Conservation (phyloP, 2,797 vertebrate genomes). For the Pseudochirops cupreus region DNA sequence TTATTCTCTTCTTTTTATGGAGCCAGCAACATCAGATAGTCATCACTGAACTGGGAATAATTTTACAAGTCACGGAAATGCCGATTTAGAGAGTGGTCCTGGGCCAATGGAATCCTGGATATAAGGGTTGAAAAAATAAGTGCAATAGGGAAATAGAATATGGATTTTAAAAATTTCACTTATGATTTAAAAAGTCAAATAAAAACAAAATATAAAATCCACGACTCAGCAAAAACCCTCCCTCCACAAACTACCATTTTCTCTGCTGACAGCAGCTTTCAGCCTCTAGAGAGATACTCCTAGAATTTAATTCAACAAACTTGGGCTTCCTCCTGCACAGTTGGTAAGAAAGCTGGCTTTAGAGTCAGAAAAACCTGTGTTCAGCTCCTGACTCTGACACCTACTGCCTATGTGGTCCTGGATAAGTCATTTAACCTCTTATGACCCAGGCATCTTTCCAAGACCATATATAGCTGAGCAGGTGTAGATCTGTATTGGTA, state of each 20-base stretch:
- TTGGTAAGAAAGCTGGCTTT: background rate
- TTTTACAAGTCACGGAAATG: background rate
- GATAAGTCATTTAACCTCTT: background rate
- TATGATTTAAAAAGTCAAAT: background rate
- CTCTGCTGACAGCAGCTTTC: background rate
- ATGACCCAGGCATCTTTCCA: background rate
- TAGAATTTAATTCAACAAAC: background rate
- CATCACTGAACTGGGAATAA: background rate
- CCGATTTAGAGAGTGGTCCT: background rate
- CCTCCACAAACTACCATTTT: background rate
- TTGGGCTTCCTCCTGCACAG: background rate
- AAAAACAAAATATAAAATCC: background rate
- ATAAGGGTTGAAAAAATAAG: background rate
- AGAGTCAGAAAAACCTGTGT: background rate
- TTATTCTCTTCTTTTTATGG: background rate
- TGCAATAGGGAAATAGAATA: background rate
- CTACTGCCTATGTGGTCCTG: background rate
- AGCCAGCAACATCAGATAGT: background rate
- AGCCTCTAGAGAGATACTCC: background rate
- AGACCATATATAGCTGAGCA: background rate
- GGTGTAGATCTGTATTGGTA: background rate
- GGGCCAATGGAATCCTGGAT: background rate
- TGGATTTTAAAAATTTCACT: background rate
- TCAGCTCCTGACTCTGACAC: slow-evolving; percentile 1
- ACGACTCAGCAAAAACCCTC: background rate